A percentile compares a stretch with the other conserved stretches of the same genome.
Evolutionary conservation across 2,113 vertebrate genomes (phyloP).

Genomic region (Puntigrus tetrazona): DNA sequence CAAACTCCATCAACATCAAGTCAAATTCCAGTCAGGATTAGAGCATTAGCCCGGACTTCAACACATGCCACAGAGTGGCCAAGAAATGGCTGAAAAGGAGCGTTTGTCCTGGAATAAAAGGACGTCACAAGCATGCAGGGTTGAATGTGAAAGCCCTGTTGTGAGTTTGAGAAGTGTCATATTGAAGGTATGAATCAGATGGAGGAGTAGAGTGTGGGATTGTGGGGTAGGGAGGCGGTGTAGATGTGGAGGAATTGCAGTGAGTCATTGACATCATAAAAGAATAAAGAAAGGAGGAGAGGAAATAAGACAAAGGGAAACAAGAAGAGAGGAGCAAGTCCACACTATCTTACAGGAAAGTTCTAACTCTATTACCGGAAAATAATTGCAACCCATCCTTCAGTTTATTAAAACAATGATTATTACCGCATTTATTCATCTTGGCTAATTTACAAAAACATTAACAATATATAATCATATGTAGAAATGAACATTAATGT

Average conservation of each 20-base stretch:
- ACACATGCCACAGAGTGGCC: neutral
- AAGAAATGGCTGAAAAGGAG: conserved; percentile 21
- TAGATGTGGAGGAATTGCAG: conserved; percentile 3
- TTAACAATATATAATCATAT: neutral
- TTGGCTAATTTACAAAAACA: neutral
- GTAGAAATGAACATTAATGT: neutral
- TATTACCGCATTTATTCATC: neutral
- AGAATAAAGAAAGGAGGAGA: conserved; percentile 1
- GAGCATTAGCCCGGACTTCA: neutral
- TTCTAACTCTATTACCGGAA: neutral
- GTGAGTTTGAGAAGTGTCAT: conserved; percentile 23
- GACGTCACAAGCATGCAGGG: neutral
- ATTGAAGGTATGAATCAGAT: conserved; percentile 45
- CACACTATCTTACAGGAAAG: neutral
- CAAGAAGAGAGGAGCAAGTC: neutral
- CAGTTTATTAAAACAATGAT: neutral
- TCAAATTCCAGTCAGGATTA: conserved; percentile 28
- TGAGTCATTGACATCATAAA: conserved; percentile 9
- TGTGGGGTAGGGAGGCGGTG: conserved; percentile 31
- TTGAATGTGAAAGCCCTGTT: conserved; percentile 21
- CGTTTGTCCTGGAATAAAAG: neutral
- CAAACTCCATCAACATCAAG: neutral
- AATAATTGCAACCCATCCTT: neutral
- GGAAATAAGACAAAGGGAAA: conserved; percentile 15
- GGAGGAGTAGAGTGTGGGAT: conserved; percentile 41